Evolutionary conservation across 2,888 invertebrate species (phyloP), one percentile per base, ranked within the genome.

Genomic region (Nebria salina): DNA sequence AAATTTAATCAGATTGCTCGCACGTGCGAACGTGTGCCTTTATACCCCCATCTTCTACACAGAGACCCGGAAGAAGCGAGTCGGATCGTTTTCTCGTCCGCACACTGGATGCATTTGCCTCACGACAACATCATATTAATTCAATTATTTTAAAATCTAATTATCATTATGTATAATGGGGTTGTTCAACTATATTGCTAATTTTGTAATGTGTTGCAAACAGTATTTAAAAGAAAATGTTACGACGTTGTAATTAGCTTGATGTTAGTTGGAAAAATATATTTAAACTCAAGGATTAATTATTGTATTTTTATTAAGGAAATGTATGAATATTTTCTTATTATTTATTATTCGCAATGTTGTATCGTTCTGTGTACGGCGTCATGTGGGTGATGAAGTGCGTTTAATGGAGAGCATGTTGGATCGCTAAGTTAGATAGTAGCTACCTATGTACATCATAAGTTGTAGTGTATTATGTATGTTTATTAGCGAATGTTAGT

Each of bases 1-100:
- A 79, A 79, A 79, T 25, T 73, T 79, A 79, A 79, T 79, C 79
- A 79, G 74, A 79, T 79, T 68, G 75, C 43, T 79, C 68, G 79
- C 79, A 79, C 79, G 79, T 68, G 79, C 74, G 54, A 54, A 11
- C 75, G 74, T 66, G 70, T 26, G 73, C 65, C 65, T 5, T 72
- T 72, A 73, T 72, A 72, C 68, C 76, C 76, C 43, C 65, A 9
- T 15, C 70, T 72, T 7, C 13, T 54, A 54, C 13, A 54, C 54
- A 11, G 54, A 54, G 54, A 7, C 8, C 54, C 54, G 54, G 54
- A 54, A 11, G 54, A 11, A 54, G 11, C 54, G 54, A 54, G 54
- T 54, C 54, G 54, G 54, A 54, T 54, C 54, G 54, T 54, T 64
- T 15, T 26, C 75, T 42, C 15, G 11, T 15, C 75, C 54, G 20